phyloP scores from a whole-genome alignment of 2,888 invertebrate genomes.

The Pomacea canaliculata region DNA sequence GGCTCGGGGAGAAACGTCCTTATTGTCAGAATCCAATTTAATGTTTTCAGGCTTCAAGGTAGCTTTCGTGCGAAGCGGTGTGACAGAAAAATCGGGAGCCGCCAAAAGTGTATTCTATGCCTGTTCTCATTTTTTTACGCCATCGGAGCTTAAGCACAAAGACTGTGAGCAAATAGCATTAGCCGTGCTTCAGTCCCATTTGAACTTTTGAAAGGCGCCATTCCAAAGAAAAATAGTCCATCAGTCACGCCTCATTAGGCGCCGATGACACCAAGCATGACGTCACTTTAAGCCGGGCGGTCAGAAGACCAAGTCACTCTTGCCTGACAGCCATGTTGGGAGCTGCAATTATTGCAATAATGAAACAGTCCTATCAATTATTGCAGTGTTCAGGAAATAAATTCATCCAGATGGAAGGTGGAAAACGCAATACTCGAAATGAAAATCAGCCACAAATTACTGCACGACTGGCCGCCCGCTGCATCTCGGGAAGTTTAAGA shows the following conservation, averaged over 20 bases:
- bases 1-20: not conserved
- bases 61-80: slow-evolving; percentile 10
- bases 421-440: no score
- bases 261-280: not conserved
- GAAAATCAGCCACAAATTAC: no score
- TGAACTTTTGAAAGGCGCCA: slow-evolving; percentile 11
- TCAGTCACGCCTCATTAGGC: slow-evolving; percentile 12
- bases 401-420: no score
- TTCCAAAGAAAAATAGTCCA: slow-evolving; percentile 3
- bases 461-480: no score
- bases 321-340: no score
- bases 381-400: no score
- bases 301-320: no score
- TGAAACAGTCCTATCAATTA: no score
- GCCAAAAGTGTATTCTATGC: slow-evolving; percentile 18
- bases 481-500: no score
- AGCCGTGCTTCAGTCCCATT: slow-evolving; percentile 8
- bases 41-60: slow-evolving; percentile 3
- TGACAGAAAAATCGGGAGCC: not conserved
- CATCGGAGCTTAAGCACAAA: slow-evolving; percentile 4
- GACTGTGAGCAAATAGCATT: slow-evolving; percentile 23
- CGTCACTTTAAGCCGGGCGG: not conserved
- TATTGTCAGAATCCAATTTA: slow-evolving; percentile 24
- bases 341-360: no score
- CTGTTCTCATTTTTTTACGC: slow-evolving; percentile 13